A percentile compares a stretch with the other conserved stretches of the same genome.
Conservation (phyloP, 2,113 vertebrate species). For the Nipponia nippon region DNA sequence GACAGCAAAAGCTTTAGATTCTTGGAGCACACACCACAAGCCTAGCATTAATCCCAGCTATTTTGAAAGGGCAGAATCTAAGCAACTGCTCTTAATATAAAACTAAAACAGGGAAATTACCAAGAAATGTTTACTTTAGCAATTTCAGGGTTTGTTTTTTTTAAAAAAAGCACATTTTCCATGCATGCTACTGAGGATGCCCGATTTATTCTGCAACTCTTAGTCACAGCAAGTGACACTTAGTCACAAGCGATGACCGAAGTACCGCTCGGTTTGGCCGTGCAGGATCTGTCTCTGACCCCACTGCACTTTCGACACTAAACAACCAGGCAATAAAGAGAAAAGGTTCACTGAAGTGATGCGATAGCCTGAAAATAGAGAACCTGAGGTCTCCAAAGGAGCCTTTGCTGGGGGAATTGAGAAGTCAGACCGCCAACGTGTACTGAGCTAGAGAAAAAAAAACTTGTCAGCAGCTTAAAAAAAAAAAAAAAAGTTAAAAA, state of each 20-base stretch:
- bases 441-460: accelerated
- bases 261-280: background rate
- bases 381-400: background rate
- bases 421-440: background rate
- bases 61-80: background rate
- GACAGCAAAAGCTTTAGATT: background rate
- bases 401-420: accelerated
- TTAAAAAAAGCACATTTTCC: too few species aligned
- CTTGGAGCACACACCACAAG: background rate
- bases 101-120: background rate
- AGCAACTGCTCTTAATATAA: background rate
- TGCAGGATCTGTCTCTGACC: background rate
- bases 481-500: background rate
- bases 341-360: background rate
- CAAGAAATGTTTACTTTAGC: background rate
- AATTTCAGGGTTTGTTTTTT: background rate
- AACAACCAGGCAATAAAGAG: background rate
- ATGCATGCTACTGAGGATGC: background rate
- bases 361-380: accelerated
- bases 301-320: background rate
- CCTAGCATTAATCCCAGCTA: accelerated
- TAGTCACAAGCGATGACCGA: background rate
- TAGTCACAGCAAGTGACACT: conserved; percentile 39
- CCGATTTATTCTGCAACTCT: background rate
- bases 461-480: background rate